These are phyloP conservation scores for Ceratothoa steindachneri DNA, from an alignment of 2,888 invertebrate genomes.

Conservation along the genomic window DNA sequence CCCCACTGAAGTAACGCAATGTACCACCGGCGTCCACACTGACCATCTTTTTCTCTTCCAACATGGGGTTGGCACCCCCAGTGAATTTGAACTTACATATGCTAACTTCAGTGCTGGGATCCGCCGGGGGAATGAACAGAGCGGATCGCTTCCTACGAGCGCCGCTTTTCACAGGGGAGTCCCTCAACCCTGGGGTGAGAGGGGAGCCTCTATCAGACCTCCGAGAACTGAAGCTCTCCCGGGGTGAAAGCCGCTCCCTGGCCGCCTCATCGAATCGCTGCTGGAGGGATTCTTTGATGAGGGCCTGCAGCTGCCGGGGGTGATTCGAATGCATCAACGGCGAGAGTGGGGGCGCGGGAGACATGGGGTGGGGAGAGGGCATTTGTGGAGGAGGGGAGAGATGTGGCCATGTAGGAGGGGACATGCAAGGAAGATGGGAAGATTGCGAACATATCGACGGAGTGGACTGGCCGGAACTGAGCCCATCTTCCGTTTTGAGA, in stretches of 20 bases:
- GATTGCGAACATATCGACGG: slow-evolving; percentile 47
- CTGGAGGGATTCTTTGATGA: slow-evolving; percentile 45
- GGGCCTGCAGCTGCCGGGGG: slow-evolving; percentile 39
- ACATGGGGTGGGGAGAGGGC: slow-evolving; percentile 34
- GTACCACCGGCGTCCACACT: slow-evolving; percentile 85
- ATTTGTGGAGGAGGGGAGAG: slow-evolving; percentile 38
- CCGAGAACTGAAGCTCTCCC: slow-evolving; percentile 18
- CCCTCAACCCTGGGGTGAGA: background rate
- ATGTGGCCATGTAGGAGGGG: slow-evolving; percentile 44
- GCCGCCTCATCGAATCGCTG: slow-evolving; percentile 44
- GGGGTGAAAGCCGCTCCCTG: slow-evolving; percentile 30
- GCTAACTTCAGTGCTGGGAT: slow-evolving; percentile 59
- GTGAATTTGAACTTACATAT: slow-evolving; percentile 92
- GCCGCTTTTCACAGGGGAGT: slow-evolving; percentile 16
- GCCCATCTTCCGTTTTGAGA: slow-evolving; percentile 46
- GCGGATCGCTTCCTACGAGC: slow-evolving; percentile 41
- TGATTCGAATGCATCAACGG: slow-evolving; percentile 32
- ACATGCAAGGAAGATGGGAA: slow-evolving; percentile 43
- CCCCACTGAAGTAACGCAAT: slow-evolving; percentile 64
- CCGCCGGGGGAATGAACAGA: slow-evolving; percentile 40
- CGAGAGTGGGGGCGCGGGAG: slow-evolving; percentile 30
- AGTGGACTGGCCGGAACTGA: slow-evolving; percentile 47
- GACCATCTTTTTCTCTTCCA: slow-evolving; percentile 87
- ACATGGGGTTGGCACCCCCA: slow-evolving; percentile 78
- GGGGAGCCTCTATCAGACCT: slow-evolving; percentile 17